phyloP scores from a whole-genome alignment of 2,113 vertebrate species.

The Phalacrocorax brasilianus region DNA sequence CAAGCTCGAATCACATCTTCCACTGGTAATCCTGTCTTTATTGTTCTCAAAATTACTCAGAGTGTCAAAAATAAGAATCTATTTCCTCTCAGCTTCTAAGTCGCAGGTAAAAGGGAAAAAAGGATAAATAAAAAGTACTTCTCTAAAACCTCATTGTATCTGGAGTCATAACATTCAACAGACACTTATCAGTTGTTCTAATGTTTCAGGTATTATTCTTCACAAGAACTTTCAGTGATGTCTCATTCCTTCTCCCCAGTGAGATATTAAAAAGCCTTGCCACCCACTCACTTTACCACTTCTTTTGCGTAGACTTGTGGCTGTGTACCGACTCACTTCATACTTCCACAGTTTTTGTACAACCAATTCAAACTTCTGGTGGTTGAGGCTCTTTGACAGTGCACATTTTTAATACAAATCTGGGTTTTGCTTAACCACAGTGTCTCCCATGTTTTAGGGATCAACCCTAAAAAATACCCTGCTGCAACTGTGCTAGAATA shows the following conservation, averaged over 20 bases:
- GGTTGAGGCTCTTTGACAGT: not conserved
- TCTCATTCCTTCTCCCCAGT: not conserved
- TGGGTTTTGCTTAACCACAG: not conserved
- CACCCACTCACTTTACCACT: not conserved
- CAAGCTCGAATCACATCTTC: not conserved
- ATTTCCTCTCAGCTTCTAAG: not conserved
- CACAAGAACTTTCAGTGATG: not conserved
- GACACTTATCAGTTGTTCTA: not conserved
- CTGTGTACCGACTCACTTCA: not conserved
- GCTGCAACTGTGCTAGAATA: not conserved
- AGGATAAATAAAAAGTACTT: constrained; percentile 10
- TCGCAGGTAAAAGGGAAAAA: not conserved
- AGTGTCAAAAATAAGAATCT: not conserved
- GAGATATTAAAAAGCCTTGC: constrained; percentile 16
- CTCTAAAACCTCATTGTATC: not conserved
- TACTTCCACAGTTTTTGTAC: not conserved
- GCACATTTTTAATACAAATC: not conserved
- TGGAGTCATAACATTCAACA: constrained; percentile 15
- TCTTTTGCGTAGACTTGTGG: not conserved
- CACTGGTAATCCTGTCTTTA: not conserved
- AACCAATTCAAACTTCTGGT: not conserved
- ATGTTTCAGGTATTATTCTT: constrained; percentile 11
- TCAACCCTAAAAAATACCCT: not conserved
- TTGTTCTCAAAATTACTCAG: not conserved
- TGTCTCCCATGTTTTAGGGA: not conserved